phyloP scores from a whole-genome alignment of 2,113 vertebrate genomes.

The Murina feae region DNA sequence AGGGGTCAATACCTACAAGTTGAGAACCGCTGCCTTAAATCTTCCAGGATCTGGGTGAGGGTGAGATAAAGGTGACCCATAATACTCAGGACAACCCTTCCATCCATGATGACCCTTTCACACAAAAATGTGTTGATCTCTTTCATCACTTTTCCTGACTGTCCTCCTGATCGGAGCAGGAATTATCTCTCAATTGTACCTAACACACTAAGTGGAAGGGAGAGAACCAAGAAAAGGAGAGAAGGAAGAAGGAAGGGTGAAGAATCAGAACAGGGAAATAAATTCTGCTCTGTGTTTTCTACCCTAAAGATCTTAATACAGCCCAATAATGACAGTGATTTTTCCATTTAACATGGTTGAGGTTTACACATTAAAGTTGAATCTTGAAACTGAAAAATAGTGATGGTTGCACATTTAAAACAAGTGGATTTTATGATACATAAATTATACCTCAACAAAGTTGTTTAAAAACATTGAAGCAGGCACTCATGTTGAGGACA shows the following conservation, averaged over 20 bases:
- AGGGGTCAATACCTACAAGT: too few species aligned
- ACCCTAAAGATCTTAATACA: neutral
- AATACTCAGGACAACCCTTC: neutral
- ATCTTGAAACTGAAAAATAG: neutral
- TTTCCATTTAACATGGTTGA: neutral
- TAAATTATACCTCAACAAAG: neutral
- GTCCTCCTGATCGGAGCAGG: neutral
- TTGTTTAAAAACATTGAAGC: neutral
- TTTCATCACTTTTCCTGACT: neutral
- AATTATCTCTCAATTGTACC: neutral
- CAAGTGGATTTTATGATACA: neutral
- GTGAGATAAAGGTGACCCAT: neutral
- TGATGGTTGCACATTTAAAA: neutral
- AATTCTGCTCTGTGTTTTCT: too few species aligned
- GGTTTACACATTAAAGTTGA: neutral
- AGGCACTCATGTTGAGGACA: neutral
- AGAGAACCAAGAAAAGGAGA: too few species aligned
- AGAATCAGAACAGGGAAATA: neutral
- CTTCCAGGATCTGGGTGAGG: neutral
- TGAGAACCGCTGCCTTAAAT: too few species aligned
- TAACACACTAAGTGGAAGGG: neutral
- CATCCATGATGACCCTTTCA: neutral
- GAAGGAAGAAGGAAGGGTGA: neutral
- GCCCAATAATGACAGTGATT: neutral
- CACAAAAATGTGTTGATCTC: neutral